These are phyloP conservation scores for Euwallacea similis DNA, from an alignment of 1,140 invertebrate genomes.

Conservation along the genomic window DNA sequence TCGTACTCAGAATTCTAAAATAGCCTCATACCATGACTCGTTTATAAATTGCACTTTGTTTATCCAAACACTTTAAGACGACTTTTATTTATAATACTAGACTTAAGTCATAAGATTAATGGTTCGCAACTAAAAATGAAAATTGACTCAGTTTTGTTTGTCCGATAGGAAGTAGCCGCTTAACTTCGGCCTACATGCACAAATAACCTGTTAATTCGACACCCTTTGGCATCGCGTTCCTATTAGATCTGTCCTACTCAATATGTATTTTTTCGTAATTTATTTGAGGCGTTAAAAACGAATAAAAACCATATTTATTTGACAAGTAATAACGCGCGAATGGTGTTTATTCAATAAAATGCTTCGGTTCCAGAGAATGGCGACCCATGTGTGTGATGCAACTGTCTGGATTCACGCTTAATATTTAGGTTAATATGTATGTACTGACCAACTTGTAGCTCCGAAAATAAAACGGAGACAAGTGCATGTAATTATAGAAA, in stretches of 20 bases:
- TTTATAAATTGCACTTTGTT: constrained; percentile 3
- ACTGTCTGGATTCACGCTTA: constrained; percentile 6
- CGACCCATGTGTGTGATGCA: constrained; percentile 11
- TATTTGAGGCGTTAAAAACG: background rate
- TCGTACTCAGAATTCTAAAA: too few relatives aligned
- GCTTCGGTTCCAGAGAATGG: constrained; percentile 2
- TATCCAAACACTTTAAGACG: constrained; percentile 3
- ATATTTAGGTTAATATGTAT: constrained; percentile 23
- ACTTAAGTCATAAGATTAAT: constrained; percentile 25
- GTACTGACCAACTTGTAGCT: constrained; percentile 19
- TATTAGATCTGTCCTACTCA: too few relatives aligned
- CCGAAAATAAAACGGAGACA: constrained; percentile 30
- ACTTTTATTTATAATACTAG: background rate
- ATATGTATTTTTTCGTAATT: too few relatives aligned
- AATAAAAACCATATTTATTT: constrained; percentile 12
- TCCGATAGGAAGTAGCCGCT: constrained; percentile 6
- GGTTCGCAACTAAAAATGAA: constrained; percentile 16
- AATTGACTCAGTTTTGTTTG: constrained; percentile 27
- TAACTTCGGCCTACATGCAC: background rate
- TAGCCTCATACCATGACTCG: background rate
- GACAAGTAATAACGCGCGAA: constrained; percentile 2
- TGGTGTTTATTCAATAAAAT: constrained; percentile 17
- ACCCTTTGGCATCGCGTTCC: too few relatives aligned
- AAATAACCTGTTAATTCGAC: background rate
- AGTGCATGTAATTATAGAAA: constrained; percentile 34